Conservation (phyloP, 2,113 vertebrate species). For the Mustela nigripes region DNA sequence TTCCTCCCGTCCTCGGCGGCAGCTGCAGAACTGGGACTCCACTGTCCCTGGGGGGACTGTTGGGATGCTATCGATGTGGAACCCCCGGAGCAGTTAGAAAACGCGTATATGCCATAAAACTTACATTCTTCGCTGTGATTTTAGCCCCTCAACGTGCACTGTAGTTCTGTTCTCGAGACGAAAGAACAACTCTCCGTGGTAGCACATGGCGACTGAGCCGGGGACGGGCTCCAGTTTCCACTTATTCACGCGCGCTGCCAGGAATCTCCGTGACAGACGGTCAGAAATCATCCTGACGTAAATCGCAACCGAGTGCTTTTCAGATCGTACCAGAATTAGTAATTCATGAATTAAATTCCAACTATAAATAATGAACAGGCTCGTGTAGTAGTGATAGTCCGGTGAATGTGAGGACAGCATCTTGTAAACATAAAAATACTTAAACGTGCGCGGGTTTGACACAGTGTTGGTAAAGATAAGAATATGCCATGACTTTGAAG, state of each 20-base stretch:
- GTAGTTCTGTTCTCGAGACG: neutral
- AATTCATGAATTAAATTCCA: neutral
- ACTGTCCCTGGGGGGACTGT: neutral
- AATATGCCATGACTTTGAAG: neutral
- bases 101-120: rapidly evolving
- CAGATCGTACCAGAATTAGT: neutral
- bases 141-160: rapidly evolving
- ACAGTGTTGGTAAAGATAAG: neutral
- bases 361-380: neutral
- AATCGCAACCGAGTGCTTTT: neutral
- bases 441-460: neutral
- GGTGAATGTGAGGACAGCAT: neutral
- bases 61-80: rapidly evolving
- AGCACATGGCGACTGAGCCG: neutral
- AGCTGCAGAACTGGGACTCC: neutral
- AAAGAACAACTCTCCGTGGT: neutral
- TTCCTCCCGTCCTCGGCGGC: neutral
- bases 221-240: neutral
- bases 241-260: rapidly evolving
- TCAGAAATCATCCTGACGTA: neutral
- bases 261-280: rapidly evolving
- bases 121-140: rapidly evolving
- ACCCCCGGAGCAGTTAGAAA: rapidly evolving
- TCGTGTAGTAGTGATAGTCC: neutral
- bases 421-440: neutral